phyloP scores from a whole-genome alignment of 2,888 invertebrate genomes.

The Vanessa cardui region DNA sequence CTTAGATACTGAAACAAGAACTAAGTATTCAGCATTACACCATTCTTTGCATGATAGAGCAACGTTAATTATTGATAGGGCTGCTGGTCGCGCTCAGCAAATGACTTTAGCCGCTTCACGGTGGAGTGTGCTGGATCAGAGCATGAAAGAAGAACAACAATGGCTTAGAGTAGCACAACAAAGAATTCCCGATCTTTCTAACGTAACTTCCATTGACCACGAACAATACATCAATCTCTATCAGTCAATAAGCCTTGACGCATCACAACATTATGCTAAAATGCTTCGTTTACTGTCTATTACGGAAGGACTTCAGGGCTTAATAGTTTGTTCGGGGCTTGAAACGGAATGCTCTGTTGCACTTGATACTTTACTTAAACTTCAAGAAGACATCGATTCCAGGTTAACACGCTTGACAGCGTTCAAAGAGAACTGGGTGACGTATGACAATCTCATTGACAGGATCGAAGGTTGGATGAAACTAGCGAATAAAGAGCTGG shows the following conservation, averaged over 20 bases:
- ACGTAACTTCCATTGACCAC: slow-evolving; percentile 91
- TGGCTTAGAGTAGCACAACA: slow-evolving; percentile 94
- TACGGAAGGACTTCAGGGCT: slow-evolving; percentile 87
- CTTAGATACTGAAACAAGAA: slow-evolving; percentile 90
- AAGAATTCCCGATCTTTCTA: slow-evolving; percentile 90
- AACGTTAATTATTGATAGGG: slow-evolving; percentile 89
- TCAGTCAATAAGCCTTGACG: slow-evolving; percentile 90
- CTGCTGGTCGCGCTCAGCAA: slow-evolving; percentile 90
- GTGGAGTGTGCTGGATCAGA: slow-evolving; percentile 91
- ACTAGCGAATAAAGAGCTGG: slow-evolving; percentile 87
- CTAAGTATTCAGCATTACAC: slow-evolving; percentile 88
- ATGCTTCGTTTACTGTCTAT: slow-evolving; percentile 88
- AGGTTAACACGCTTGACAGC: slow-evolving; percentile 87
- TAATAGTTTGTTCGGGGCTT: slow-evolving; percentile 88
- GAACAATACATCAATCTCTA: slow-evolving; percentile 93
- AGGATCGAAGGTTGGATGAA: slow-evolving; percentile 90
- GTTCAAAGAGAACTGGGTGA: slow-evolving; percentile 90
- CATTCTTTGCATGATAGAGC: slow-evolving; percentile 90
- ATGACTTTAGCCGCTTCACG: slow-evolving; percentile 93
- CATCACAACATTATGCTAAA: slow-evolving; percentile 91
- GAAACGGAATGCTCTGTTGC: slow-evolving; percentile 89
- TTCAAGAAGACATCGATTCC: slow-evolving; percentile 89
- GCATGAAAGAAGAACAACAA: slow-evolving; percentile 91
- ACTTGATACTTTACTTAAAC: slow-evolving; percentile 86
- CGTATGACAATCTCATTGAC: slow-evolving; percentile 88